phyloP scores from a whole-genome alignment of 1,140 invertebrate species.

The Hyposmocoma kahamanoa region DNA sequence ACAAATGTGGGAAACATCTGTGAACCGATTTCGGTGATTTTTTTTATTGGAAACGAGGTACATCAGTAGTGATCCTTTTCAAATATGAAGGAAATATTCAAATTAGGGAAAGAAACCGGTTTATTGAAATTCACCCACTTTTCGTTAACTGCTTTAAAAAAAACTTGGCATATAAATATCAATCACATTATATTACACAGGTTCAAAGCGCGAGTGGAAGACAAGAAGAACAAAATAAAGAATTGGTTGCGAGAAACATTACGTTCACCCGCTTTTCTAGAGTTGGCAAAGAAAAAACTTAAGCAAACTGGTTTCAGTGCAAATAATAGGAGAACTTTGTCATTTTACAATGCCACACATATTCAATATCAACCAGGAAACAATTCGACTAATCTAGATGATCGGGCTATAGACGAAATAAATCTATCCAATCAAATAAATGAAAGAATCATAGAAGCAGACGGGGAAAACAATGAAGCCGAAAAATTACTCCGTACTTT shows the following conservation, averaged over 20 bases:
- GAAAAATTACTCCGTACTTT: conserved; percentile 40
- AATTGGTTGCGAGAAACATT: conserved; percentile 52
- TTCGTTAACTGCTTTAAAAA: too few relatives aligned
- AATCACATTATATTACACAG: conserved; percentile 30
- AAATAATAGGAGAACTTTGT: conserved; percentile 6
- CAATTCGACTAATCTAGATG: too few relatives aligned
- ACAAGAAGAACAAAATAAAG: conserved; percentile 63
- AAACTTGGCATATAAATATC: too few relatives aligned
- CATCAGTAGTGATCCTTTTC: too few relatives aligned
- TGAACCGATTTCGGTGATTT: too few relatives aligned
- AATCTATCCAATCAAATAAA: conserved; percentile 44
- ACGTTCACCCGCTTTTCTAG: conserved; percentile 45
- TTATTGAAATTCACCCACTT: too few relatives aligned
- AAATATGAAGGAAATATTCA: too few relatives aligned
- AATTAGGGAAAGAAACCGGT: too few relatives aligned
- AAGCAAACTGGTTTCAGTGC: conserved; percentile 34
- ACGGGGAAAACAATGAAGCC: conserved; percentile 29
- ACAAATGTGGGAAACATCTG: too few relatives aligned
- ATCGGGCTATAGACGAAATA: conserved; percentile 49
- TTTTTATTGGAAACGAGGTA: too few relatives aligned
- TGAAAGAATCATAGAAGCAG: conserved; percentile 33
- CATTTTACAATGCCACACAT: conserved; percentile 12
- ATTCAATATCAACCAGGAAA: too few relatives aligned
- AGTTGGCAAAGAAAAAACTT: conserved; percentile 50
- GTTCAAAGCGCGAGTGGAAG: conserved; percentile 54